phyloP scores from a whole-genome alignment of 2,113 vertebrate species.

The Misgurnus mizolepis region DNA sequence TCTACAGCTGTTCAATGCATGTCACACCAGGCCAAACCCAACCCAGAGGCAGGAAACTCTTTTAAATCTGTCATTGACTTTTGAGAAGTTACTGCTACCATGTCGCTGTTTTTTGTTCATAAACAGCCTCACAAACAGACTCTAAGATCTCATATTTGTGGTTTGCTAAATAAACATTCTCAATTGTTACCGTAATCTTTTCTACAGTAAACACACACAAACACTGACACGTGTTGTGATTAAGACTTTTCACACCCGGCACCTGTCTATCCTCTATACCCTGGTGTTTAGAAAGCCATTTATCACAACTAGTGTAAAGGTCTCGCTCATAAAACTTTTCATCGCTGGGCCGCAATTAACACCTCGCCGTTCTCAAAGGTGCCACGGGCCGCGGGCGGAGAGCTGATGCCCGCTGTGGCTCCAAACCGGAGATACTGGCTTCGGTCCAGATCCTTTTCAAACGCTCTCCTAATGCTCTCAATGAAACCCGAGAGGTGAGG shows the following conservation, averaged over 20 bases:
- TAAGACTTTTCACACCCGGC: slow-evolving; percentile 43
- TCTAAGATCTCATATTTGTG: background rate
- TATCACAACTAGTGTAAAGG: slow-evolving; percentile 61
- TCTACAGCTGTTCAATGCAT: slow-evolving; percentile 16
- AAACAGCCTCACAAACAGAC: no score
- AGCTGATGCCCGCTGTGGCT: slow-evolving; percentile 57
- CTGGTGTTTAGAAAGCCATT: slow-evolving; percentile 56
- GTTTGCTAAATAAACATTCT: background rate
- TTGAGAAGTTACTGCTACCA: no score
- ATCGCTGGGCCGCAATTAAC: slow-evolving; percentile 81
- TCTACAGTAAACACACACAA: background rate
- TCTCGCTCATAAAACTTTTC: slow-evolving; percentile 71
- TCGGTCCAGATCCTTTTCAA: slow-evolving; percentile 44
- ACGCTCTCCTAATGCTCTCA: slow-evolving; percentile 38
- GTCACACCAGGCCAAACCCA: slow-evolving; percentile 2
- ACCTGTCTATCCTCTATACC: slow-evolving; percentile 46
- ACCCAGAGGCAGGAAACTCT: no score
- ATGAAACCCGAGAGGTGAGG: slow-evolving; percentile 41
- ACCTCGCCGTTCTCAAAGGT: slow-evolving; percentile 78
- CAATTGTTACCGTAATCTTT: background rate
- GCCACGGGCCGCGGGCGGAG: slow-evolving; percentile 75
- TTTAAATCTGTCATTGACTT: background rate
- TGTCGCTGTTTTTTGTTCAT: no score
- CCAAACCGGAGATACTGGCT: slow-evolving; percentile 46
- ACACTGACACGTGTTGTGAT: slow-evolving; percentile 23